Percentiles rank a stretch among this genome's conserved stretches.
Evolutionary conservation across 2,113 vertebrate genomes (phyloP).

Genomic region (Chaenogobius annularis): DNA sequence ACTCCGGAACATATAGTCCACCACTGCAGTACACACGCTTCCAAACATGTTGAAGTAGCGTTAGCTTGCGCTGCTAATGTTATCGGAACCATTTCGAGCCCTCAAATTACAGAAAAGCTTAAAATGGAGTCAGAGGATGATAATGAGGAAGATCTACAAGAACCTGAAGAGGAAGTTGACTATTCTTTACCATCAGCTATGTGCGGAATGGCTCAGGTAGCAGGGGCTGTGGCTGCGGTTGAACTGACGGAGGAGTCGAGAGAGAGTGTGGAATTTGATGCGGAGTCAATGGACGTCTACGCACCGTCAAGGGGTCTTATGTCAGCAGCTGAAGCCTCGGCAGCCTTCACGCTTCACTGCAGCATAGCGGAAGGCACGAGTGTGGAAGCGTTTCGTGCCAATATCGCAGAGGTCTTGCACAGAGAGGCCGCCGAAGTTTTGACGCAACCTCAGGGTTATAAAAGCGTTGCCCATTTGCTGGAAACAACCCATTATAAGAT

Average conservation of each 20-base stretch:
- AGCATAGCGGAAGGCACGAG: constrained; percentile 78
- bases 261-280: constrained; percentile 39
- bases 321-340: constrained; percentile 79
- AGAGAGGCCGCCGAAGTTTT: constrained; percentile 83
- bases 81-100: constrained; percentile 91
- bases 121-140: constrained; percentile 72
- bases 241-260: constrained; percentile 77
- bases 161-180: constrained; percentile 52
- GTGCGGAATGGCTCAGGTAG: constrained; percentile 89
- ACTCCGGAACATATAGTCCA: constrained; percentile 22
- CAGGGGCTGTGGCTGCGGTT: constrained; percentile 86
- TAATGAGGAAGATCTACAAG: constrained; percentile 43
- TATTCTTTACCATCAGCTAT: constrained; percentile 88
- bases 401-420: constrained; percentile 85
- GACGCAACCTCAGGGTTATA: constrained; percentile 79
- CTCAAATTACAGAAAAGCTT: constrained; percentile 84
- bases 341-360: constrained; percentile 77
- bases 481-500: constrained; percentile 85
- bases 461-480: constrained; percentile 82
- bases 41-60: constrained; percentile 86
- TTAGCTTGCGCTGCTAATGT: constrained; percentile 90
- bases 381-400: constrained; percentile 80
- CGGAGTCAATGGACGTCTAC: constrained; percentile 58
- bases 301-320: constrained; percentile 77
- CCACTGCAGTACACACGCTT: constrained; percentile 47